Evolutionary conservation across 2,113 vertebrate species (phyloP), one percentile per base, ranked within the genome.

Genomic region (Psettodes erumei): DNA sequence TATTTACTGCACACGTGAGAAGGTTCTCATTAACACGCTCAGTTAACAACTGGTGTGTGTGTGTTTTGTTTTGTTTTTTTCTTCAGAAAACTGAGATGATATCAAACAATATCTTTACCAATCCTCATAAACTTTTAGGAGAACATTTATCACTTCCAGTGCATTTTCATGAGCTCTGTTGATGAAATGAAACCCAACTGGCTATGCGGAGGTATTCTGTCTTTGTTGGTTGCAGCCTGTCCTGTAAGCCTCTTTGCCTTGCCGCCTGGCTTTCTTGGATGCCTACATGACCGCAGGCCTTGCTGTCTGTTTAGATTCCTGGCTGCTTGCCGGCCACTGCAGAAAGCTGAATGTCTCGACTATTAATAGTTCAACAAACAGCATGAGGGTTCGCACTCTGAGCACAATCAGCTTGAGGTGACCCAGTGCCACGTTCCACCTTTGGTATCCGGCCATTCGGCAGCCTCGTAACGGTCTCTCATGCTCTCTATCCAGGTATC

Each of bases 291-390:
- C 62, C 25, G 6, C 40, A 60, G 68, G 71, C 75, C 40, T 73
- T 53, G 67, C 70, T 55, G 78, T 33, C 71, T 73, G 63, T 76
- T 73, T 70, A 6, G 27, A 60, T 58, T 68, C 25, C 60, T 83
- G 53, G 63, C 56, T 66, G 60, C 61, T 63, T 79, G 55, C 47
- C 23, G 50, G 54, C 59, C 45, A 61, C 84, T 69, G 75, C 62
- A 66, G 79, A 77, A 77, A 76, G 64, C 71, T 68, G 35, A 83
- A 71, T 72, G 66, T 65, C 56, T 71, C 67, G 16, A 62, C 78
- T 91, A 91, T 88, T 80, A 81, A 86, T 88, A 91, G 85, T 58
- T 63, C 71, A 51, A 48, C 50, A 55, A 81, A 65, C 87, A 86
- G 82, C 84, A 62, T 79, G 84, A 79, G 37, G 54, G 67, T 77